Evolutionary conservation across 2,113 vertebrate genomes (phyloP).

Genomic region (Plecturocebus donacophilus): DNA sequence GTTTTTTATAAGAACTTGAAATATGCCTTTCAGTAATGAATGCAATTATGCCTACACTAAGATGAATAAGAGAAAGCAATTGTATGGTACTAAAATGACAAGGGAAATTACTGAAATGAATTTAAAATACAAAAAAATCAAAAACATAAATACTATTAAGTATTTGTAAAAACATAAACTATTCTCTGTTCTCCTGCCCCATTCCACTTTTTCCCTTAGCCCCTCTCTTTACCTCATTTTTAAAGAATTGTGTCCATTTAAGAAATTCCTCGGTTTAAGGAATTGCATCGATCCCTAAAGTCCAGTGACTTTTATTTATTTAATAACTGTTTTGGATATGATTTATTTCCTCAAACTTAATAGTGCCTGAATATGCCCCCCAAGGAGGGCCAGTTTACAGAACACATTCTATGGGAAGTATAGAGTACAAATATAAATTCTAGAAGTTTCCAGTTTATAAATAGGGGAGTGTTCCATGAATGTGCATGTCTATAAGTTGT

Average conservation of each 20-base stretch:
- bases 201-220: background rate
- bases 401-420: background rate
- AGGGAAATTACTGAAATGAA: slow-evolving; percentile 62
- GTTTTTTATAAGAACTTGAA: slow-evolving; percentile 55
- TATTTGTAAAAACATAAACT: background rate
- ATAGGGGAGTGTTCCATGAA: background rate
- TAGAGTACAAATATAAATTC: background rate
- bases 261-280: background rate
- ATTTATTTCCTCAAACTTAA: background rate
- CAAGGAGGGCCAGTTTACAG: background rate
- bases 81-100: background rate
- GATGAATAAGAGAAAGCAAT: slow-evolving; percentile 64
- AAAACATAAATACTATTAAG: background rate
- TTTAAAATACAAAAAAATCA: slow-evolving; percentile 33
- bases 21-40: slow-evolving; percentile 51
- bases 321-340: background rate
- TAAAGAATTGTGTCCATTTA: background rate
- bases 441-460: background rate
- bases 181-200: background rate
- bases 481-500: background rate
- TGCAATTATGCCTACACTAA: slow-evolving; percentile 17
- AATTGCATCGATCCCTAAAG: background rate
- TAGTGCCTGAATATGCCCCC: background rate
- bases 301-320: background rate
- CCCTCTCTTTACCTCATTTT: background rate